Conservation (phyloP, 2,888 invertebrate species). For the Nemapogon koenigi region DNA sequence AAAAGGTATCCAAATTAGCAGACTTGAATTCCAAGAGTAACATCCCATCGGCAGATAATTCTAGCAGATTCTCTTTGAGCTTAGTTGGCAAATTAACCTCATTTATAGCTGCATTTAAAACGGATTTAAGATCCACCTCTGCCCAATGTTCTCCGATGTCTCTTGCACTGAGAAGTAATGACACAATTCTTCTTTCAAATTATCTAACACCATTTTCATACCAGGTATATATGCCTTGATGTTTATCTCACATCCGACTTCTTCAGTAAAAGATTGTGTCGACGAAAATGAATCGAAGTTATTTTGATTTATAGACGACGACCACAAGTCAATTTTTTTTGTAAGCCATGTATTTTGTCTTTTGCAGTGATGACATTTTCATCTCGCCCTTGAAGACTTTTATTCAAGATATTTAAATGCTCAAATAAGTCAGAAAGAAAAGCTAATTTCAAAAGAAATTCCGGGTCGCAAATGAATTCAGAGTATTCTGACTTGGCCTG, state of each 20-base stretch:
- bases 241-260: slow-evolving; percentile 16
- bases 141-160: slow-evolving; percentile 17
- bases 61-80: slow-evolving; percentile 18
- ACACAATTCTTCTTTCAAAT: slow-evolving; percentile 18
- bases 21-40: slow-evolving; percentile 18
- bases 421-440: slow-evolving; percentile 20
- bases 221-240: slow-evolving; percentile 15
- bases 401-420: slow-evolving; percentile 18
- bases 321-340: slow-evolving; percentile 16
- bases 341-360: slow-evolving; percentile 15
- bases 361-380: slow-evolving; percentile 20
- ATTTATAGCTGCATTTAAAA: slow-evolving; percentile 16
- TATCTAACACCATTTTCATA: slow-evolving; percentile 15
- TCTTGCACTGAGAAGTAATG: slow-evolving; percentile 16
- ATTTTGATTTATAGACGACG: slow-evolving; percentile 20
- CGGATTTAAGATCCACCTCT: slow-evolving; percentile 16
- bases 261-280: slow-evolving; percentile 15
- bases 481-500: slow-evolving; percentile 14
- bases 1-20: slow-evolving; percentile 16
- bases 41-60: slow-evolving; percentile 20
- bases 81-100: slow-evolving; percentile 17
- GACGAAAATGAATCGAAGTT: slow-evolving; percentile 18
- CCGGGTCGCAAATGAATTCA: slow-evolving; percentile 15
- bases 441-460: slow-evolving; percentile 20
- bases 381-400: slow-evolving; percentile 18